Conservation (phyloP, 1,140 invertebrate species). For the Drosophila varians region DNA sequence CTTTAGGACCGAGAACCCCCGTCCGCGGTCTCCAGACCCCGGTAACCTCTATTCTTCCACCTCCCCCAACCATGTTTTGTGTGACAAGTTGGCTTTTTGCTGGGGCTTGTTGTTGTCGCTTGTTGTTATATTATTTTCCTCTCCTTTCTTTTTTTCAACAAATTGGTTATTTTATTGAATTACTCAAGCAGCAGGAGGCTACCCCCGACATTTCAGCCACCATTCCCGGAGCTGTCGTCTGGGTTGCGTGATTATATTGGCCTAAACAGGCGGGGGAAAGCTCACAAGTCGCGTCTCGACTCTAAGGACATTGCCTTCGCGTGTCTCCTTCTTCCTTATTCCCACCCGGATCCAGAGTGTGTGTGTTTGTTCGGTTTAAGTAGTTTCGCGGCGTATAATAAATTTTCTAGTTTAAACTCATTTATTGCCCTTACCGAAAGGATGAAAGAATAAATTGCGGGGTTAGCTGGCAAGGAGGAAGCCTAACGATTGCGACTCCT, state of each 20-base stretch:
- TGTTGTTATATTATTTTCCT: slow-evolving; percentile 32
- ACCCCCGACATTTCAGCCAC: slow-evolving; percentile 15
- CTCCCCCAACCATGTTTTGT: slow-evolving; percentile 28
- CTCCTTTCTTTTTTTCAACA: slow-evolving; percentile 62
- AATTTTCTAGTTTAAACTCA: slow-evolving; percentile 81
- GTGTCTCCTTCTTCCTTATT: slow-evolving; percentile 36
- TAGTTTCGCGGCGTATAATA: slow-evolving; percentile 79
- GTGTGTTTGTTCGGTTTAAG: slow-evolving; percentile 51
- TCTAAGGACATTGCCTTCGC: slow-evolving; percentile 60
- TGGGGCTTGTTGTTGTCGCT: slow-evolving; percentile 52
- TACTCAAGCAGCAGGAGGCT: slow-evolving; percentile 76
- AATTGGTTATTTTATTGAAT: slow-evolving; percentile 82
- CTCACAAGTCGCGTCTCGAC: slow-evolving; percentile 38
- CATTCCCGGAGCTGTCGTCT: slow-evolving; percentile 11
- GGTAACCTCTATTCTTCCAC: background rate
- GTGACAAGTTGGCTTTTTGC: slow-evolving; percentile 69
- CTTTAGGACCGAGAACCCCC: background rate
- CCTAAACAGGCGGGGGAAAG: slow-evolving; percentile 42
- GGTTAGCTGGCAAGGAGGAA: background rate
- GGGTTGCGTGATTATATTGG: slow-evolving; percentile 71
- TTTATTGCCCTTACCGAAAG: slow-evolving; percentile 66
- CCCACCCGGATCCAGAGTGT: background rate
- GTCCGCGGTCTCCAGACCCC: too few relatives aligned
- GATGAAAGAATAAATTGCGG: slow-evolving; percentile 43
- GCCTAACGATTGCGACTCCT: slow-evolving; percentile 16